Conservation (phyloP, 2,888 invertebrate genomes). For the Tromatobia lineatoria region DNA sequence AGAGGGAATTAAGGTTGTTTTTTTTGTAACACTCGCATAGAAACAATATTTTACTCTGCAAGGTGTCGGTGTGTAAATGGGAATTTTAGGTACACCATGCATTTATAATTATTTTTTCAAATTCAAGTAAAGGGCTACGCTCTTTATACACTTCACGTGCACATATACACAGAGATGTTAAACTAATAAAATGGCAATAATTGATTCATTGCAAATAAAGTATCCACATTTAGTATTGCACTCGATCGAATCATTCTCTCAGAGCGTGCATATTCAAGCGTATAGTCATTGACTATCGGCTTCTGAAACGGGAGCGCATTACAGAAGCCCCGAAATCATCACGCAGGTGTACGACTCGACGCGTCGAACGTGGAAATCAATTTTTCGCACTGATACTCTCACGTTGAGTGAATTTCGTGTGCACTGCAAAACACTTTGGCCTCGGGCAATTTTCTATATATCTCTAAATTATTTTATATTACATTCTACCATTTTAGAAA, state of each 20-base stretch:
- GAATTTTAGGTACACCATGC: no score
- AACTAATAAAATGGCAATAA: no score
- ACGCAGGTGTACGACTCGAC: conserved; percentile 70
- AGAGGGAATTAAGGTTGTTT: no score
- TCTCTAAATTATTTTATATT: not conserved
- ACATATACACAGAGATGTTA: no score
- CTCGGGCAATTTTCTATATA: not conserved
- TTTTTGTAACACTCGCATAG: no score
- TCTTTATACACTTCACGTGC: no score
- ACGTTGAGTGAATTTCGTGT: conserved; percentile 29
- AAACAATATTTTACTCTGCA: no score
- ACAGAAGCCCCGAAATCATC: conserved; percentile 71
- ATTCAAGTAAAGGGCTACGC: no score
- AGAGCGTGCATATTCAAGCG: conserved; percentile 31
- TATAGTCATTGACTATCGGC: conserved; percentile 54
- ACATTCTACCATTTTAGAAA: not conserved
- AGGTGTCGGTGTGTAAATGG: no score
- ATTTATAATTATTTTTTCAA: no score
- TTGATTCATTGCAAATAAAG: no score
- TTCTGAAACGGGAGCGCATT: conserved; percentile 47
- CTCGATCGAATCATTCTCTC: not conserved
- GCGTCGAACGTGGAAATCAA: conserved; percentile 81
- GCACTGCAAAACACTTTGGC: conserved; percentile 6
- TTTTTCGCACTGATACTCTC: conserved; percentile 76
- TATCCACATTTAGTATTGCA: no score